phyloP scores from a whole-genome alignment of 2,888 invertebrate species.

The Tillus elongatus region DNA sequence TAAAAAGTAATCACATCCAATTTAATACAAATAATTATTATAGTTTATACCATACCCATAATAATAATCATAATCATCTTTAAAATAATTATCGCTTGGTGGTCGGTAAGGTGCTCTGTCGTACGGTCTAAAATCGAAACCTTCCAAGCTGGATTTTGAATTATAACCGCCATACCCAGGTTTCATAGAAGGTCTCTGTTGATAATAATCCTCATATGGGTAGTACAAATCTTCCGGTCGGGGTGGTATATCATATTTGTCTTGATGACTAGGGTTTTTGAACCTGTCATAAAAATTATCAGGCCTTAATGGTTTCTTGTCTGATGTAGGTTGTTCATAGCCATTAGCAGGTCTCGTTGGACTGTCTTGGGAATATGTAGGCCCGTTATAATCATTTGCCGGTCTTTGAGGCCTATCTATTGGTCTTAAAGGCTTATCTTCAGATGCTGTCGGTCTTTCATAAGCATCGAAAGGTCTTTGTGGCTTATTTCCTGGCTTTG shows the following conservation, averaged over 20 bases:
- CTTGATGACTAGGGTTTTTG: too few relatives aligned
- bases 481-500: conserved; percentile 11
- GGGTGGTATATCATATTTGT: too few relatives aligned
- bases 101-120: neutral
- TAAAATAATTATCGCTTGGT: conserved; percentile 10
- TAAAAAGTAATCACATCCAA: too few relatives aligned
- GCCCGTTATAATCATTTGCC: conserved; percentile 8
- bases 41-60: too few relatives aligned
- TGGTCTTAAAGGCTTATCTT: too few relatives aligned
- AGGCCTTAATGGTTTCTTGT: conserved; percentile 12
- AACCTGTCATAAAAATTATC: conserved; percentile 10
- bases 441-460: conserved; percentile 14
- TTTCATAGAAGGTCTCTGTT: conserved; percentile 13
- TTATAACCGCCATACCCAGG: conserved; percentile 18
- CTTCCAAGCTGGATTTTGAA: conserved; percentile 5
- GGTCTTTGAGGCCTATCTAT: conserved; percentile 8
- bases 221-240: conserved; percentile 20
- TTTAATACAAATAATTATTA: too few relatives aligned
- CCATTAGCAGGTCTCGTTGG: too few relatives aligned
- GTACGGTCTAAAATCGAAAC: conserved; percentile 13
- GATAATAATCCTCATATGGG: conserved; percentile 14
- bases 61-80: too few relatives aligned
- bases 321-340: conserved; percentile 7
- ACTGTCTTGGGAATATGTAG: too few relatives aligned
- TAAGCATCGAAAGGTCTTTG: conserved; percentile 9